These are phyloP conservation scores for Metaphire vulgaris DNA, from an alignment of 1,140 invertebrate genomes.

Conservation along the genomic window DNA sequence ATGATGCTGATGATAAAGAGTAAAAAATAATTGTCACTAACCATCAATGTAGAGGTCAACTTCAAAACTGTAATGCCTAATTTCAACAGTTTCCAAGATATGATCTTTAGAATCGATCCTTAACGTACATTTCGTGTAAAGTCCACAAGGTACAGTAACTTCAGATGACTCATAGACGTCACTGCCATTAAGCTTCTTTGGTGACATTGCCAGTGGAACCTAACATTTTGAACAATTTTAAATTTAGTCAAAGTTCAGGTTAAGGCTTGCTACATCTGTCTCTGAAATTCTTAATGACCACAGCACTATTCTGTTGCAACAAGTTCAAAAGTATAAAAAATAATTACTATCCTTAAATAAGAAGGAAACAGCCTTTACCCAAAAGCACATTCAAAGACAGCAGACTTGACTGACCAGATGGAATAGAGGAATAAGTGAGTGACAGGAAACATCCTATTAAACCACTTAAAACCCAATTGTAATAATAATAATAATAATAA, in stretches of 20 bases:
- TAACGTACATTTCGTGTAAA: background rate
- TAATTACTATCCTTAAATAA: too few relatives aligned
- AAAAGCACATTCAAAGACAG: too few relatives aligned
- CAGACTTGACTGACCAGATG: too few relatives aligned
- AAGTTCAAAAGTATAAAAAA: background rate
- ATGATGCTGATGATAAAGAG: too few relatives aligned
- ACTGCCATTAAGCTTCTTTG: background rate
- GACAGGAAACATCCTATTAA: too few relatives aligned
- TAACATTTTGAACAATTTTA: background rate
- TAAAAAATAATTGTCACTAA: too few relatives aligned
- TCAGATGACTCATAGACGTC: slow-evolving; percentile 1
- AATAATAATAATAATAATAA: too few relatives aligned
- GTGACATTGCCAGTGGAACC: background rate
- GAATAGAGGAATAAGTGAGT: too few relatives aligned
- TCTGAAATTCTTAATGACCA: background rate
- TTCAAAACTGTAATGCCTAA: background rate
- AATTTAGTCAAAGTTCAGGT: too few relatives aligned
- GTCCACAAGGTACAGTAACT: background rate
- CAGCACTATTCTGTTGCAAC: background rate
- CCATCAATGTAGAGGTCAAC: background rate
- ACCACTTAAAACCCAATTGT: too few relatives aligned
- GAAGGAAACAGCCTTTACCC: too few relatives aligned
- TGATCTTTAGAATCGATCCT: background rate
- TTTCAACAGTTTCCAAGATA: background rate
- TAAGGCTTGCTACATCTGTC: background rate